A percentile compares a stretch with the other conserved stretches of the same genome.
These are phyloP conservation scores for Philonicus albiceps DNA, from an alignment of 2,888 invertebrate species.

Conservation along the genomic window DNA sequence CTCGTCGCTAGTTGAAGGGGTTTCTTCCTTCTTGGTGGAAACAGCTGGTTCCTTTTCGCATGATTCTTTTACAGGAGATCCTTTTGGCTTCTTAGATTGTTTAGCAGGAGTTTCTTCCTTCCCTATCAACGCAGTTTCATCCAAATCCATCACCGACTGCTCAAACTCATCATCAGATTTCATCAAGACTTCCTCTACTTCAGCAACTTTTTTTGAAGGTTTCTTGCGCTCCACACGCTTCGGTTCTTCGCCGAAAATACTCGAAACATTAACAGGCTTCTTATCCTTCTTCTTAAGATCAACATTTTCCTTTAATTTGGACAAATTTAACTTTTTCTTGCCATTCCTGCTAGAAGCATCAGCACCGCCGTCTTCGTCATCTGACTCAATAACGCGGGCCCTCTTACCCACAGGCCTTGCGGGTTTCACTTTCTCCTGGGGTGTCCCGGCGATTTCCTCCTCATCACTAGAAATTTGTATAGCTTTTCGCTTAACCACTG, in stretches of 20 bases:
- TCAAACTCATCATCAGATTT: slow-evolving; percentile 69
- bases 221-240: slow-evolving; percentile 66
- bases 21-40: slow-evolving; percentile 23
- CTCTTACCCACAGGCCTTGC: slow-evolving; percentile 51
- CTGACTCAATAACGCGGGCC: slow-evolving; percentile 59
- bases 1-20: background rate
- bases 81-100: background rate
- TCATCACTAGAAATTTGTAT: slow-evolving; percentile 66
- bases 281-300: slow-evolving; percentile 54
- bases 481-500: slow-evolving; percentile 59
- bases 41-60: slow-evolving; percentile 41
- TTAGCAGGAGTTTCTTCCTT: background rate
- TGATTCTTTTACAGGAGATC: background rate
- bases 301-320: slow-evolving; percentile 54
- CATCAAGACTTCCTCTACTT: slow-evolving; percentile 63
- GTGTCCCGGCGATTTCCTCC: slow-evolving; percentile 65
- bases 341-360: slow-evolving; percentile 46
- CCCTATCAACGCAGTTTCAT: slow-evolving; percentile 49
- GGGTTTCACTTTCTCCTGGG: background rate
- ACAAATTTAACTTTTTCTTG: slow-evolving; percentile 52
- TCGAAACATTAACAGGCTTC: slow-evolving; percentile 64
- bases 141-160: slow-evolving; percentile 55
- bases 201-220: slow-evolving; percentile 56
- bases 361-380: slow-evolving; percentile 64
- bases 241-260: slow-evolving; percentile 70